Conservation (phyloP, 2,113 vertebrate genomes). For the Cyphomyrus discorhynchus region DNA sequence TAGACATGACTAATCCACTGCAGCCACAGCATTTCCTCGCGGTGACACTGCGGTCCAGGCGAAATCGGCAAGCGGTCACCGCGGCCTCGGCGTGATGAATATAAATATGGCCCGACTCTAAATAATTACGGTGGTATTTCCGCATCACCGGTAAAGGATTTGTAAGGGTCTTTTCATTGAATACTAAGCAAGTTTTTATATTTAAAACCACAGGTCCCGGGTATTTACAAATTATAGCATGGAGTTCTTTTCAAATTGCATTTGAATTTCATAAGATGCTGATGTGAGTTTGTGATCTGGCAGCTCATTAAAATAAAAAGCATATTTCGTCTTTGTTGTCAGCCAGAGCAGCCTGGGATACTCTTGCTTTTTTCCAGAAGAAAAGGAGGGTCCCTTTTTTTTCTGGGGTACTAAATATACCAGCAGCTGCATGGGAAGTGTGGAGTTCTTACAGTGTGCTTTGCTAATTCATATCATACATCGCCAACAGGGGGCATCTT, state of each 20-base stretch:
- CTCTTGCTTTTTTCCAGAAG: neutral
- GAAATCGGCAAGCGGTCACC: neutral
- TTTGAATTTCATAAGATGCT: constrained; percentile 18
- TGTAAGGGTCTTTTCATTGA: constrained; percentile 10
- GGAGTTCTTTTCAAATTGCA: constrained; percentile 19
- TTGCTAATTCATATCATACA: neutral
- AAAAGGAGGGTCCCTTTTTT: neutral
- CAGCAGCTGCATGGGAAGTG: neutral
- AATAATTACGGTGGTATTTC: constrained; percentile 10
- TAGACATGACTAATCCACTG: constrained; percentile 4
- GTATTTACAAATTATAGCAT: constrained; percentile 20
- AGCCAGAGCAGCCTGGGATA: neutral
- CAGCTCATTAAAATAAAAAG: constrained; percentile 14
- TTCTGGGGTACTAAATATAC: neutral
- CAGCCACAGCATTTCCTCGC: neutral
- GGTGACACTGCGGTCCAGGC: neutral
- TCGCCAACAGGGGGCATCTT: neutral
- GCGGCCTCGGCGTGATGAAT: neutral
- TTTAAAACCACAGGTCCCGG: neutral
- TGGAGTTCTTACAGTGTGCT: neutral
- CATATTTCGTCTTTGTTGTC: constrained; percentile 14
- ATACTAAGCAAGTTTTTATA: constrained; percentile 15
- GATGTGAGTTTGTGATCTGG: constrained; percentile 19
- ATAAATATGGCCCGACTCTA: constrained; percentile 2
- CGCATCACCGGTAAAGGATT: constrained; percentile 1